Percentiles rank a stretch among this genome's conserved stretches.
phyloP scores from a whole-genome alignment of 2,797 vertebrate genomes.

The Oreortyx pictus region DNA sequence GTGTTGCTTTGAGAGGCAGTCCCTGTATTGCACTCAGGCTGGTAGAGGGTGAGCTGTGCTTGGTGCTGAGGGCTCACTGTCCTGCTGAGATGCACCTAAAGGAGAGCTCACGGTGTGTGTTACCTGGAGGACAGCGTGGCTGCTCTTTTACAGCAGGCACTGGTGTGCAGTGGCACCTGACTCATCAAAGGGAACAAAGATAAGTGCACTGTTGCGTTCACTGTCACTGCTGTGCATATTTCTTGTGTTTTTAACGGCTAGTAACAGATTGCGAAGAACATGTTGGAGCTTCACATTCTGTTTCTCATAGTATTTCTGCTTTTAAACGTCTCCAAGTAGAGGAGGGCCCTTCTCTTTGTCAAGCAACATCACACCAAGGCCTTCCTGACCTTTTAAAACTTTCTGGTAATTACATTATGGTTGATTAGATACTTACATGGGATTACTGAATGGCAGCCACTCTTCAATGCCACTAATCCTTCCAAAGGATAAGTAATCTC shows the following conservation, averaged over 20 bases:
- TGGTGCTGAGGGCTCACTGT: accelerated
- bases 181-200: not conserved
- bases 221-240: not conserved
- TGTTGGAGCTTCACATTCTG: not conserved
- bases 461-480: conserved; percentile 64
- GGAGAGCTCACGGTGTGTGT: not conserved
- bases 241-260: not conserved
- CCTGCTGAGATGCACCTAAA: not conserved
- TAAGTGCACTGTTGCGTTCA: not conserved
- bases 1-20: not conserved
- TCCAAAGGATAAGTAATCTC: conserved; percentile 44
- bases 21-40: accelerated
- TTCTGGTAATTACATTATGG: conserved; percentile 63
- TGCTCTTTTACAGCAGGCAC: not conserved
- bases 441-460: conserved; percentile 59
- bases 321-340: not conserved
- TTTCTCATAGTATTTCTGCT: not conserved
- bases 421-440: conserved; percentile 55
- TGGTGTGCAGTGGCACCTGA: not conserved
- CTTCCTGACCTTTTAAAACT: conserved; percentile 67
- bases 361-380: not conserved
- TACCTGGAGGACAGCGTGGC: not conserved
- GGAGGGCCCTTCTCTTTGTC: not conserved
- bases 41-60: accelerated
- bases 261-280: not conserved